A percentile compares a stretch with the other conserved stretches of the same genome.
These are phyloP conservation scores for Xyliphius kryptos DNA, from an alignment of 2,113 vertebrate species.

Conservation along the genomic window DNA sequence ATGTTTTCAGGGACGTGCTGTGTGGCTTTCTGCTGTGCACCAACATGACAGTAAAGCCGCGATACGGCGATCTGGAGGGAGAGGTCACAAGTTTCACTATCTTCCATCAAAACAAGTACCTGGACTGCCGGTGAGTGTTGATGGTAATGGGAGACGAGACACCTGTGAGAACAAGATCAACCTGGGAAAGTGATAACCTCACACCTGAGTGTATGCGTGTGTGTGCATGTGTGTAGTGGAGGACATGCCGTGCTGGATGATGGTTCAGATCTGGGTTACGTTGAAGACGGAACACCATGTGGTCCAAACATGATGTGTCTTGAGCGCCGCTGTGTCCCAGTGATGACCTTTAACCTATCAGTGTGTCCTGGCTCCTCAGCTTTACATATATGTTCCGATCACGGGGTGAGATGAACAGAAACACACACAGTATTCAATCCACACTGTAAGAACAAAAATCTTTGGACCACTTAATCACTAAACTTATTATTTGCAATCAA, in stretches of 20 bases:
- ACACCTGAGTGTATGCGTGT: constrained; percentile 11
- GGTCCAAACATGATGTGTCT: constrained; percentile 95
- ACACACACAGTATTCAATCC: neutral
- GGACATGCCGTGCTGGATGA: constrained; percentile 79
- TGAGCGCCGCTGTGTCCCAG: constrained; percentile 82
- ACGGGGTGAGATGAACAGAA: constrained; percentile 70
- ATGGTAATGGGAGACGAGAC: neutral
- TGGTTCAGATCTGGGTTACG: constrained; percentile 85
- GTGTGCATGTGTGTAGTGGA: constrained; percentile 33
- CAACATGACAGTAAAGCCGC: constrained; percentile 78
- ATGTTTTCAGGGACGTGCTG: constrained; percentile 77
- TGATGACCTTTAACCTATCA: constrained; percentile 88
- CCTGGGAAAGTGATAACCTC: neutral
- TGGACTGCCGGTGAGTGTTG: constrained; percentile 84
- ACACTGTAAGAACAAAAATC: too few species aligned
- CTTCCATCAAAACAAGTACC: constrained; percentile 88
- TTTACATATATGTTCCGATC: constrained; percentile 79
- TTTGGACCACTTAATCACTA: too few species aligned
- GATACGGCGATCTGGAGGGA: constrained; percentile 79
- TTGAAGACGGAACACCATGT: constrained; percentile 90
- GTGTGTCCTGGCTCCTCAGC: constrained; percentile 79
- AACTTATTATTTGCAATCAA: neutral
- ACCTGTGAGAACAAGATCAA: neutral
- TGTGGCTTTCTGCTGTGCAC: constrained; percentile 90
- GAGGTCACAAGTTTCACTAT: constrained; percentile 85